Percentiles rank a stretch among this genome's conserved stretches.
These are phyloP conservation scores for Phoxinus dragarum DNA, from an alignment of 2,797 vertebrate species.

Conservation along the genomic window DNA sequence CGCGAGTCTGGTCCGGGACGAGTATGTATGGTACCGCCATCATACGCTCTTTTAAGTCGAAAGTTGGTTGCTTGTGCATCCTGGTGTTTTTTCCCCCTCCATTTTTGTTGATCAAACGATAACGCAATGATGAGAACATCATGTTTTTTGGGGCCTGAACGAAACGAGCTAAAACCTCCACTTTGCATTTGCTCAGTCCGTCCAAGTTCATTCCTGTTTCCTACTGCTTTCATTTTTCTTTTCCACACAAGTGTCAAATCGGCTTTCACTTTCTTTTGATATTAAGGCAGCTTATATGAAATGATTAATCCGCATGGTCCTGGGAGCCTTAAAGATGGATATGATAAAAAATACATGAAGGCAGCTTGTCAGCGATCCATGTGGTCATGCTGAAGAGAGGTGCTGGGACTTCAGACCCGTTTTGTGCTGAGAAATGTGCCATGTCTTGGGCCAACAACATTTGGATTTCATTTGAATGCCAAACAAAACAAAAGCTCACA, in stretches of 20 bases:
- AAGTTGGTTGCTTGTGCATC: constrained; percentile 10
- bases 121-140: constrained; percentile 40
- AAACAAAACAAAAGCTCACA: constrained; percentile 33
- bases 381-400: neutral
- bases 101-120: constrained; percentile 43
- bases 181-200: constrained; percentile 18
- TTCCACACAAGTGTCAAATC: constrained; percentile 20
- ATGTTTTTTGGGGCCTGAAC: constrained; percentile 17
- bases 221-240: constrained; percentile 9
- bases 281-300: constrained; percentile 31
- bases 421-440: neutral
- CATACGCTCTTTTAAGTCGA: constrained; percentile 14
- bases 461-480: constrained; percentile 44
- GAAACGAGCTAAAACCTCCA: constrained; percentile 1
- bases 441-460: neutral
- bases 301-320: constrained; percentile 9
- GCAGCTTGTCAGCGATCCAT: constrained; percentile 11
- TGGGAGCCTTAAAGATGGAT: constrained; percentile 34
- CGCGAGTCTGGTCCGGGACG: neutral
- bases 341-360: constrained; percentile 31
- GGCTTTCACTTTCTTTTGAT: constrained; percentile 43
- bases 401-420: neutral
- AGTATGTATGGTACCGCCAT: neutral
- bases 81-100: neutral
- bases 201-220: neutral